Evolutionary conservation across 1,140 invertebrate genomes (phyloP).

Genomic region (Nasonia longicornis): DNA sequence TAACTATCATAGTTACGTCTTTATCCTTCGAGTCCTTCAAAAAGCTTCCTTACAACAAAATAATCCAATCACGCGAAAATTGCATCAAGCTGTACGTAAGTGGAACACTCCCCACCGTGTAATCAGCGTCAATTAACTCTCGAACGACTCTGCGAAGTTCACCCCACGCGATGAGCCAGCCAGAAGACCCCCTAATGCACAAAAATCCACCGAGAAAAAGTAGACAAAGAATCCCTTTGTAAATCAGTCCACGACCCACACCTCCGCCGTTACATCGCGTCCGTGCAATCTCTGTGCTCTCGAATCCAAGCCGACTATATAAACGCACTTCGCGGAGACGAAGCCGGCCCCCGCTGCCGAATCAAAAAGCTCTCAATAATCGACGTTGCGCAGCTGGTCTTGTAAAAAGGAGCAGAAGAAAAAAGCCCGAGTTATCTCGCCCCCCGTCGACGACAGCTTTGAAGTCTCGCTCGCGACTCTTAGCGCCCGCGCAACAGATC

Average conservation of each 20-base stretch:
- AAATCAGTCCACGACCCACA: neutral
- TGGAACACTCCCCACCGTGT: too few relatives aligned
- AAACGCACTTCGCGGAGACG: neutral
- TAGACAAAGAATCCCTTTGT: slow-evolving; percentile 11
- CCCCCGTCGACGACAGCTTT: neutral
- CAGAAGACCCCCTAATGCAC: neutral
- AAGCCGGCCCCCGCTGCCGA: neutral
- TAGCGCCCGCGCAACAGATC: slow-evolving; percentile 7
- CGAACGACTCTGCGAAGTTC: neutral
- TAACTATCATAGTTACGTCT: too few relatives aligned
- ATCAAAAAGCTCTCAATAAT: slow-evolving; percentile 17
- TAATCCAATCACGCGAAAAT: too few relatives aligned
- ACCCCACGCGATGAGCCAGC: neutral
- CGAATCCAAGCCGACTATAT: neutral
- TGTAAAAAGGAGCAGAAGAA: neutral
- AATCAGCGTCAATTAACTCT: too few relatives aligned
- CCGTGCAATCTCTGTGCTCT: too few relatives aligned
- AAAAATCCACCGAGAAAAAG: neutral
- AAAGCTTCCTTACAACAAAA: too few relatives aligned
- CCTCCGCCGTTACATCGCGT: neutral
- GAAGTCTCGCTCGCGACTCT: slow-evolving; percentile 17
- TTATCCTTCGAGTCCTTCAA: too few relatives aligned
- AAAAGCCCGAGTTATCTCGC: neutral
- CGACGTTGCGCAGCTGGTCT: neutral
- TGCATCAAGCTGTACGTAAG: too few relatives aligned